A percentile compares a stretch with the other conserved stretches of the same genome.
Conservation (phyloP, 2,797 vertebrate species). For the Echeneis naucrates region DNA sequence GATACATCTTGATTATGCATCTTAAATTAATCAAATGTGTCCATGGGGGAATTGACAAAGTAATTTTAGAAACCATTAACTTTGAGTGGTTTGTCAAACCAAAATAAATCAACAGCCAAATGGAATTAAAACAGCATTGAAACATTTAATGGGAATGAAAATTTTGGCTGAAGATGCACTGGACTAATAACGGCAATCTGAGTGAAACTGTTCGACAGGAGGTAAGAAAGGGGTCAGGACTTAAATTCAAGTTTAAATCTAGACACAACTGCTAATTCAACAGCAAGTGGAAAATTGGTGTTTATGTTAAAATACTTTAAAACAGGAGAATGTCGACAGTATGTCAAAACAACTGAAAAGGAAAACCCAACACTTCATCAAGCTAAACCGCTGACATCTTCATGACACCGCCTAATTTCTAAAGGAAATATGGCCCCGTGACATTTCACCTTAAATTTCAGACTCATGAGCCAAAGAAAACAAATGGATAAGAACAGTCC, state of each 20-base stretch:
- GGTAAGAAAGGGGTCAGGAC: conserved; percentile 31
- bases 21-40: not conserved
- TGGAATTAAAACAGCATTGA: conserved; percentile 6
- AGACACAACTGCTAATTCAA: conserved; percentile 32
- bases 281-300: conserved; percentile 37
- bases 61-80: not conserved
- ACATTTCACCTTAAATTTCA: conserved; percentile 54
- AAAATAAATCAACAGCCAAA: not conserved
- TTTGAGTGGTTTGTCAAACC: not conserved
- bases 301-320: conserved; percentile 42
- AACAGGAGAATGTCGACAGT: conserved; percentile 38
- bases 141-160: conserved; percentile 32
- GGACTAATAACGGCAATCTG: conserved; percentile 42
- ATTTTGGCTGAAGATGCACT: conserved; percentile 33
- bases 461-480: conserved; percentile 68
- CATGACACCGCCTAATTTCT: conserved; percentile 55
- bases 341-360: conserved; percentile 54
- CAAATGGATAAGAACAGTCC: conserved; percentile 51
- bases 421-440: conserved; percentile 57
- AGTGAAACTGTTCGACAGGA: conserved; percentile 71
- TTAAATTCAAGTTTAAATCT: conserved; percentile 30
- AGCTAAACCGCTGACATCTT: conserved; percentile 70
- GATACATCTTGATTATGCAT: not conserved
- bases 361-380: conserved; percentile 60
- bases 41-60: not conserved